Evolutionary conservation across 2,888 invertebrate genomes (phyloP), one percentile per base, ranked within the genome.

Genomic region (Scaeva pyrastri): DNA sequence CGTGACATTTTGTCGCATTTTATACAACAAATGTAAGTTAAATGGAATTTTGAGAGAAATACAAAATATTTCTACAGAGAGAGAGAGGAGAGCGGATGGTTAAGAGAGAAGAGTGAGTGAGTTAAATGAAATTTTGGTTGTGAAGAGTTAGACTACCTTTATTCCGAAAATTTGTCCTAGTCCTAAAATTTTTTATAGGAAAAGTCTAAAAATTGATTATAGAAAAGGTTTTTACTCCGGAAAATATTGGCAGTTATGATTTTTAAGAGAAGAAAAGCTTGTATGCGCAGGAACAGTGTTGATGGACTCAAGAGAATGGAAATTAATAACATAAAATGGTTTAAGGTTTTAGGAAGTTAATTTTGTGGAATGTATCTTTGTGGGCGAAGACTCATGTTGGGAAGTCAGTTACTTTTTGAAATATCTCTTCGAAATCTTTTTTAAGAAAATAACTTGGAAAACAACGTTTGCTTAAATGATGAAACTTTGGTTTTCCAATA

Each of bases 131-230:
- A n/a, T 52, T 11, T 21, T 55, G 12, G n/a, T 21, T 16, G 11
- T 8, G 10, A 41, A 23, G 19, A n/a, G 12, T 19, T 31, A 60
- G 58, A 68, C 81, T 85, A 81, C 81, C 76, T 81, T 73, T 73
- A 81, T 68, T 85, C 85, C 72, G 85, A 85, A 85, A 85, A 81
- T 60, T 85, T 85, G 85, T 77, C 81, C 58, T 85, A 85, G 85
- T 85, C 85, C 85, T 70, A 26, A 19, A n/a, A 55, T n/a, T 21
- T n/a, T 50, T 68, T 68, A 68, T 68, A 68, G 80, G 5, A 39
- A 50, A 16, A 48, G 68, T 68, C 36, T 68, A 39, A 16, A 39
- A 60, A 14, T 23, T 4, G 12, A 12, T 58, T 23, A 39, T 56
- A 21, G 43, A 43, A 75, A 64, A 43, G 6, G 19, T n/a, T 52